Percentiles rank a stretch among this genome's conserved stretches.
phyloP scores from a whole-genome alignment of 2,888 invertebrate genomes.

The Hipparchia semele region DNA sequence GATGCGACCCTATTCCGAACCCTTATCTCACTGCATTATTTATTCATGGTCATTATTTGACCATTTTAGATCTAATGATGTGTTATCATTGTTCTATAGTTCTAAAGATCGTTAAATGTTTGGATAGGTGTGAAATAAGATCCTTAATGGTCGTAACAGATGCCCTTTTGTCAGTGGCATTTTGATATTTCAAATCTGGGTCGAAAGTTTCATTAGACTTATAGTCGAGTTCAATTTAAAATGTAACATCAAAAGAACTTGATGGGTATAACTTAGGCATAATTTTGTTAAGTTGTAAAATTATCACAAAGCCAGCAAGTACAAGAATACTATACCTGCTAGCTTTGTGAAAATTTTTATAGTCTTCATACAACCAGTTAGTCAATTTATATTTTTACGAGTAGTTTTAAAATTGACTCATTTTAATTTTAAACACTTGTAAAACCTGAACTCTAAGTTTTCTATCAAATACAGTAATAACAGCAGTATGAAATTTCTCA shows the following conservation, averaged over 20 bases:
- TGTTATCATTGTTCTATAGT: constrained; percentile 71
- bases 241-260: constrained; percentile 6
- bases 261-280: neutral
- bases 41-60: constrained; percentile 84
- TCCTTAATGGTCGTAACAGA: constrained; percentile 71
- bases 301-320: no score
- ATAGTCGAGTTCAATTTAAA: constrained; percentile 20
- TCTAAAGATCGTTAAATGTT: constrained; percentile 69
- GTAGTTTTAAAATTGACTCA: neutral
- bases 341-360: neutral
- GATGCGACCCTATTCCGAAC: constrained; percentile 58
- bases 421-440: constrained; percentile 12
- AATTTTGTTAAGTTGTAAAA: neutral
- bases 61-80: constrained; percentile 80
- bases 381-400: neutral
- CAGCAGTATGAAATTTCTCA: constrained; percentile 28
- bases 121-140: constrained; percentile 76
- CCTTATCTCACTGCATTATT: constrained; percentile 74
- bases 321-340: no score
- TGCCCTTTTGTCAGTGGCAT: constrained; percentile 54
- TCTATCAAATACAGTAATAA: constrained; percentile 20
- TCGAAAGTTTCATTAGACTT: constrained; percentile 29
- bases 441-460: constrained; percentile 30
- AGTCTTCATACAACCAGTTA: neutral
- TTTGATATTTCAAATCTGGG: constrained; percentile 47